Conservation (phyloP, 2,888 invertebrate species). For the Teinopalpus imperialis region DNA sequence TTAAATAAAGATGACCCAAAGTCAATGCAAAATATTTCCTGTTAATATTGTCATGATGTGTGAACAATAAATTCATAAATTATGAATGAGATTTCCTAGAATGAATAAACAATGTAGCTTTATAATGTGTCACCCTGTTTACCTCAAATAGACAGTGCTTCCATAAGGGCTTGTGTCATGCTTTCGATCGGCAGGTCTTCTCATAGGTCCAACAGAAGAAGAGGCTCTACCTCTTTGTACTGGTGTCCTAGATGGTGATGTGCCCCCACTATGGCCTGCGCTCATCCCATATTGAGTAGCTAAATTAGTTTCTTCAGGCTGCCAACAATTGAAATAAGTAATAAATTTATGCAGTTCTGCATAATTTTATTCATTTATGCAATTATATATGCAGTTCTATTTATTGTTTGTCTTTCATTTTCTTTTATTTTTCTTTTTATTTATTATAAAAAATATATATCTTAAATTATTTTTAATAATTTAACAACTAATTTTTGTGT, state of each 20-base stretch:
- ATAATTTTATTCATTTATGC: too few species aligned
- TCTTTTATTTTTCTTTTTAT: too few species aligned
- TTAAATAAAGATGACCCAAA: slow-evolving; percentile 30
- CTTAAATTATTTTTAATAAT: too few species aligned
- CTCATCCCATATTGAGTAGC: slow-evolving; percentile 63
- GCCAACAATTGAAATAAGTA: slow-evolving; percentile 56
- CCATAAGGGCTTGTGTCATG: slow-evolving; percentile 94
- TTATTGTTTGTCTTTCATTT: too few species aligned
- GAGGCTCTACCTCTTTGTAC: slow-evolving; percentile 68
- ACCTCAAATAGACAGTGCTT: slow-evolving; percentile 85
- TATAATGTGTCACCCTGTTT: slow-evolving; percentile 25
- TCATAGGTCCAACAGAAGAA: slow-evolving; percentile 87
- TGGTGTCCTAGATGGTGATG: slow-evolving; percentile 65
- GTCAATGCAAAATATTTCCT: slow-evolving; percentile 42
- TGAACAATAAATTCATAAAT: slow-evolving; percentile 59
- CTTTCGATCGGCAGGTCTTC: slow-evolving; percentile 89
- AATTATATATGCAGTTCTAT: too few species aligned
- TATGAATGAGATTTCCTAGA: slow-evolving; percentile 67
- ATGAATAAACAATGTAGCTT: slow-evolving; percentile 46
- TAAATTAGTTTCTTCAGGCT: slow-evolving; percentile 71
- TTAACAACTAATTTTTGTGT: too few species aligned
- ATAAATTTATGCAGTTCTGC: too few species aligned
- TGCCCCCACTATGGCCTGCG: slow-evolving; percentile 62
- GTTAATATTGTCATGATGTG: slow-evolving; percentile 39
- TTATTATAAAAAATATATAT: too few species aligned